Evolutionary conservation across 2,888 invertebrate species (phyloP), one percentile per base, ranked within the genome.

Genomic region (Folsomia manolachei): DNA sequence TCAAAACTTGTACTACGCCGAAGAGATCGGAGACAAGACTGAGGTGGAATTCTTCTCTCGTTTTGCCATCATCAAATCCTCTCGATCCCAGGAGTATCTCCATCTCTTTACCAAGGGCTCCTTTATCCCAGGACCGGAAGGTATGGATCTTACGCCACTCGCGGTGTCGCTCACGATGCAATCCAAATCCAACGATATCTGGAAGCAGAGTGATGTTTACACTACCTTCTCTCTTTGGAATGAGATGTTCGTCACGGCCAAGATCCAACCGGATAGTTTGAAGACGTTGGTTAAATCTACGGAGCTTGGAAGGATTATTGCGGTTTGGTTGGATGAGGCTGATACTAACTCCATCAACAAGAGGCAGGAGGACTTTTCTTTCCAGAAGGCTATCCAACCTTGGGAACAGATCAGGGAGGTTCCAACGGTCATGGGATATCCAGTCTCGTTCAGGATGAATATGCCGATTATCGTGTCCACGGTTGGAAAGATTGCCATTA

Each of bases 391-490:
- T 21, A 1, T 52, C 27, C 19, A 26, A 4, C 27, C 27, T 4
- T n/a, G 7, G 61, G 63, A 68, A 53, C 63, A 63, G 26, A n/a
- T 53, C n/a, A 39, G 19, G 63, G 71, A 68, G 52, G 0, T 63
- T 7, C 71, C 71, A 1, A 61, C 68, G 21, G 14, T 71, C 19
- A n/a, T 68, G 27, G 71, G 71, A 52, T 27, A 51, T 24, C 71
- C 71, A 7, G 23, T 68, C 27, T 62, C 21, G 7, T 68, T 51
- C 71, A 52, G 60, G 24, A 23, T 56, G 27, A 4, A 1, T 27
- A 2, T 18, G n/a, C 71, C 71, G 7, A 9, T 63, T n/a, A 24
- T 63, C 56, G 0, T 24, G n/a, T 68, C 71, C 39, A 26, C 63
- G 63, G 52, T 24, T 21, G 71, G 68, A 63, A 4, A 71, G 14